Conservation (phyloP, 2,797 vertebrate species). For the Sparus aurata region DNA sequence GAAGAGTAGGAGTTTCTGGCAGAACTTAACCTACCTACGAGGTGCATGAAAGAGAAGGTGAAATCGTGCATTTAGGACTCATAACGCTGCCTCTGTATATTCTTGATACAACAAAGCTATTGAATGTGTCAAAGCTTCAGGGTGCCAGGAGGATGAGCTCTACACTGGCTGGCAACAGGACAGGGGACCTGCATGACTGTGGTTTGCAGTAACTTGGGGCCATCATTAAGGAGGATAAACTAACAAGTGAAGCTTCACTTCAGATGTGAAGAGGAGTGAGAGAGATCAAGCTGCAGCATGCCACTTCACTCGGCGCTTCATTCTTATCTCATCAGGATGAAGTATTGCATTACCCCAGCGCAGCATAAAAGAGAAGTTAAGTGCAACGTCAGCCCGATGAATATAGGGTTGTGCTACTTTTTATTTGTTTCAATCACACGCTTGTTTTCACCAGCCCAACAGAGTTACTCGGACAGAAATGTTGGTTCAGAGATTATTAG, state of each 20-base stretch:
- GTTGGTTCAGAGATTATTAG: too few relatives aligned
- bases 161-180: too few relatives aligned
- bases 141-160: too few relatives aligned
- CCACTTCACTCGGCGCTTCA: accelerated
- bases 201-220: too few relatives aligned
- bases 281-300: neutral
- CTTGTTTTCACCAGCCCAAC: too few relatives aligned
- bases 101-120: neutral
- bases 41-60: too few relatives aligned
- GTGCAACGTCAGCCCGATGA: neutral
- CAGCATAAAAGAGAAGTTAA: neutral
- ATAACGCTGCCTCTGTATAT: neutral
- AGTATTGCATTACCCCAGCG: neutral
- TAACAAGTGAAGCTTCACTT: neutral
- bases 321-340: neutral
- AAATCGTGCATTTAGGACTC: neutral
- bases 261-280: neutral
- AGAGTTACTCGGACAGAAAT: too few relatives aligned
- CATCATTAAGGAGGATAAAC: neutral
- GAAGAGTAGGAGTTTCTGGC: too few relatives aligned
- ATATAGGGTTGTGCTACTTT: too few relatives aligned
- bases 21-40: too few relatives aligned
- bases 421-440: too few relatives aligned
- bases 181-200: neutral
- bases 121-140: neutral